Base-by-base conservation (phyloP, 53 echinoderm and acorn worm species). In the Echinometra lucunter region DNA sequence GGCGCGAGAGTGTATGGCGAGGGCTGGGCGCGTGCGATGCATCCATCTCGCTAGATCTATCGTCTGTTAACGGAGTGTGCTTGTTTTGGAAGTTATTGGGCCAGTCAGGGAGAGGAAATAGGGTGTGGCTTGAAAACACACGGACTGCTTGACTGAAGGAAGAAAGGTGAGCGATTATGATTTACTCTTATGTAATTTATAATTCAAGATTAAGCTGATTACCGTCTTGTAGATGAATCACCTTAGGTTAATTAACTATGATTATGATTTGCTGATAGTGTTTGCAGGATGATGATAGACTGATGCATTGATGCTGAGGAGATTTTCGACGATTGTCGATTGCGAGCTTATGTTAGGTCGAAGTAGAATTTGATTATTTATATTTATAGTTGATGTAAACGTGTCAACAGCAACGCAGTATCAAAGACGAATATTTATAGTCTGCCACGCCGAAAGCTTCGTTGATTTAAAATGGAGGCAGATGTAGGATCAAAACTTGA, bases 11-110 rank as follows among this genome's bases (percentile, higher is more conserved):
- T 34, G 13, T 72, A 34, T 72, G 72, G 32, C 32, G 72, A 12
- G 32, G 72, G 72, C 72, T 28, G 12, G 15, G 13, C 35, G 72
- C 53, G 53, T 53, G 13, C 72, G 32, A 72, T 72, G 72, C 30
- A 11, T 72, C 66, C n/a, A 63, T n/a, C n/a, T n/a, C n/a, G n/a
- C n/a, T n/a, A n/a, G n/a, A n/a, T 11, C 67, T 67, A 72, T 72
- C 72, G 72, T 72, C 72, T 72, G 72, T 32, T 72, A 32, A 32
- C 9, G 2, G 35, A 72, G 35, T 1, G 6, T 72, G 72, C 72
- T 72, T 72, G 72, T 72, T 72, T 72, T 35, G 12, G 72, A 72
- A 72, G 72, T 72, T 72, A 72, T 12, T 72, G 35, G 72, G 28
- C 72, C 35, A 72, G 32, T 30, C 72, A 28, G 32, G 32, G 72